Percentiles rank a stretch among this genome's conserved stretches.
Evolutionary conservation across 2,113 vertebrate species (phyloP).

Genomic region (Zapus hudsonius): DNA sequence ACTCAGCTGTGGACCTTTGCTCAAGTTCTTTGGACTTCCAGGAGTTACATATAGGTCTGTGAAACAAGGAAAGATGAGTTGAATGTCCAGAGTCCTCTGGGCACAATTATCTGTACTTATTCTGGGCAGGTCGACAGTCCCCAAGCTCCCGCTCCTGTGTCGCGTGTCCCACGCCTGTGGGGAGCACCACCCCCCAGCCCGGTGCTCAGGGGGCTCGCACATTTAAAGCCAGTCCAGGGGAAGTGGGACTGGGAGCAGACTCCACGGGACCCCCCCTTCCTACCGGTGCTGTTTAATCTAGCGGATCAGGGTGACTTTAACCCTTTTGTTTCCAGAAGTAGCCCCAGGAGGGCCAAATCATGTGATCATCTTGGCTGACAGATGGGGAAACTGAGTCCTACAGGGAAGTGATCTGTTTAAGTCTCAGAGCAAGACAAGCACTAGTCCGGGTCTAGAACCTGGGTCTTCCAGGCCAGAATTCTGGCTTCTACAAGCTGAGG

Average conservation of each 20-base stretch:
- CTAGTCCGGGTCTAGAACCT: background rate
- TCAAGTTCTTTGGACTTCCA: background rate
- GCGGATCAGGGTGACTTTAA: background rate
- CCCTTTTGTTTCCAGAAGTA: background rate
- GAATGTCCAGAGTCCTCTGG: background rate
- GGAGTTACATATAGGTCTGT: background rate
- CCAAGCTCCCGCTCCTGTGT: background rate
- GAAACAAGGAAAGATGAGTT: background rate
- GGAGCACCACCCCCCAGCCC: background rate
- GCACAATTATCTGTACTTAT: background rate
- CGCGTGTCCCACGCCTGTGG: background rate
- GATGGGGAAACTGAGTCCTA: constrained; percentile 5
- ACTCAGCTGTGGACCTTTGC: too few relatives aligned
- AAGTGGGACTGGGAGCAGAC: background rate
- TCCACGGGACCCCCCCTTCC: background rate
- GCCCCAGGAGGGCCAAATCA: background rate
- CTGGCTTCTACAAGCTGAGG: background rate
- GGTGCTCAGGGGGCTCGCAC: fast-evolving
- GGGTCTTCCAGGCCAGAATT: background rate
- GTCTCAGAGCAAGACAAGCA: background rate
- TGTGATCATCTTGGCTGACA: background rate
- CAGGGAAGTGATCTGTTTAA: background rate
- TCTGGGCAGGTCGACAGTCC: background rate
- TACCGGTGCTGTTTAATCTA: background rate
- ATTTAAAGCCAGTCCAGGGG: background rate